A percentile compares a stretch with the other conserved stretches of the same genome.
phyloP scores from a whole-genome alignment of 1,140 invertebrate species.

The Pristionchus pacificus region DNA sequence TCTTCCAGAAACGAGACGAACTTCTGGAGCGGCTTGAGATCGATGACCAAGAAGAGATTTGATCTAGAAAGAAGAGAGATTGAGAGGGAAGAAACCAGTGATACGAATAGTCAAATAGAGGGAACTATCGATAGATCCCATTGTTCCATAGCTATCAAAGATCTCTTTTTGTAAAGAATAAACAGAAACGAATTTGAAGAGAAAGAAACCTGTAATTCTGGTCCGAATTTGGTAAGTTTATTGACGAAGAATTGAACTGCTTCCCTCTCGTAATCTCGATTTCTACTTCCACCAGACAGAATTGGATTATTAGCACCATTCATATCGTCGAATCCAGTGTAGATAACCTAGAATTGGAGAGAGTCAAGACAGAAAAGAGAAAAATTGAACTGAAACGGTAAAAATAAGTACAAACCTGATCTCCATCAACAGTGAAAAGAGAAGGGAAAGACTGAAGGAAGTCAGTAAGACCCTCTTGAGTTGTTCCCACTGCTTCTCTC shows the following conservation, averaged over 20 bases:
- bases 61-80: conserved; percentile 64
- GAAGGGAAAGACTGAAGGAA: conserved; percentile 75
- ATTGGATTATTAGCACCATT: conserved; percentile 56
- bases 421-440: conserved; percentile 82
- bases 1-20: conserved; percentile 85
- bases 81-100: conserved; percentile 4
- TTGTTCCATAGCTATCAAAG: no score
- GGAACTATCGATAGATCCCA: no score
- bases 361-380: not conserved
- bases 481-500: conserved; percentile 57
- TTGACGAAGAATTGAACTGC: conserved; percentile 89
- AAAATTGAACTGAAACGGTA: no score
- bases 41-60: conserved; percentile 85
- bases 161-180: no score
- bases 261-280: conserved; percentile 81
- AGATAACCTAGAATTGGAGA: conserved; percentile 59
- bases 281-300: conserved; percentile 62
- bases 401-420: no score
- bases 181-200: no score
- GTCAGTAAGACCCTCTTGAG: conserved; percentile 70
- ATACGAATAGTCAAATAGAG: conserved; percentile 16
- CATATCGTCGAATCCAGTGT: conserved; percentile 69
- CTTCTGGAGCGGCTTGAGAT: conserved; percentile 87
- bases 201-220: conserved; percentile 75
- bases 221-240: conserved; percentile 81